A percentile compares a stretch with the other conserved stretches of the same genome.
These are phyloP conservation scores for Phalanger gymnotis DNA, from an alignment of 2,797 vertebrate genomes.

Conservation along the genomic window DNA sequence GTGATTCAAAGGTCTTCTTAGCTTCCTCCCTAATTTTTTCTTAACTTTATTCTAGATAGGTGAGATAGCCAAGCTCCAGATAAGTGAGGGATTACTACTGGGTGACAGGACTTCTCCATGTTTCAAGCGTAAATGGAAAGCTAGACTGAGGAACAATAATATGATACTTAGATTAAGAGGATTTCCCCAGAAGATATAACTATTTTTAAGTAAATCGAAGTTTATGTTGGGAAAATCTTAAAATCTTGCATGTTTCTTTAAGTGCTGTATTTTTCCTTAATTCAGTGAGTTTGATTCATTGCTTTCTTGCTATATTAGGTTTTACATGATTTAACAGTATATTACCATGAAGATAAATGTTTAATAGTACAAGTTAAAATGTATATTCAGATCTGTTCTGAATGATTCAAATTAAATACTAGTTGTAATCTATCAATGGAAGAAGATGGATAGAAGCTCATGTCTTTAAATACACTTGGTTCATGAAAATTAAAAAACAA, in stretches of 20 bases:
- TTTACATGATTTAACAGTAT: conserved; percentile 56
- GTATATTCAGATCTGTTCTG: conserved; percentile 47
- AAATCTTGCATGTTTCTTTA: conserved; percentile 23
- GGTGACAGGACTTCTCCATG: conserved; percentile 1
- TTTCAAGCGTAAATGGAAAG: conserved; percentile 9
- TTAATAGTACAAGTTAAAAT: conserved; percentile 40
- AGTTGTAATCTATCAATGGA: conserved; percentile 43
- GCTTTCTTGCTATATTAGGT: conserved; percentile 56
- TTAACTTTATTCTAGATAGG: conserved; percentile 13
- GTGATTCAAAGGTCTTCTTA: conserved; percentile 11
- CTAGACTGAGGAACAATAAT: conserved; percentile 16
- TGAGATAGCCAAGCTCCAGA: not conserved
- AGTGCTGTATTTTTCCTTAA: conserved; percentile 42
- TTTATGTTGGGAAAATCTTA: conserved; percentile 20
- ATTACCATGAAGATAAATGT: conserved; percentile 58
- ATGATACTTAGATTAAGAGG: conserved; percentile 38
- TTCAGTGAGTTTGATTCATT: conserved; percentile 39
- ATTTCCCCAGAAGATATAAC: conserved; percentile 23
- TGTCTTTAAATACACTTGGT: conserved; percentile 48
- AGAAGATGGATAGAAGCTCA: conserved; percentile 11
- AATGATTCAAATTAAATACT: conserved; percentile 52
- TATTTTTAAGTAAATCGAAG: conserved; percentile 46
- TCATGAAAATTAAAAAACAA: not conserved
- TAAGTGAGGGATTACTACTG: conserved; percentile 4
- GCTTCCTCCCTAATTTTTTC: not conserved